These are phyloP conservation scores for Nipponia nippon DNA, from an alignment of 2,113 vertebrate species.

Conservation along the genomic window DNA sequence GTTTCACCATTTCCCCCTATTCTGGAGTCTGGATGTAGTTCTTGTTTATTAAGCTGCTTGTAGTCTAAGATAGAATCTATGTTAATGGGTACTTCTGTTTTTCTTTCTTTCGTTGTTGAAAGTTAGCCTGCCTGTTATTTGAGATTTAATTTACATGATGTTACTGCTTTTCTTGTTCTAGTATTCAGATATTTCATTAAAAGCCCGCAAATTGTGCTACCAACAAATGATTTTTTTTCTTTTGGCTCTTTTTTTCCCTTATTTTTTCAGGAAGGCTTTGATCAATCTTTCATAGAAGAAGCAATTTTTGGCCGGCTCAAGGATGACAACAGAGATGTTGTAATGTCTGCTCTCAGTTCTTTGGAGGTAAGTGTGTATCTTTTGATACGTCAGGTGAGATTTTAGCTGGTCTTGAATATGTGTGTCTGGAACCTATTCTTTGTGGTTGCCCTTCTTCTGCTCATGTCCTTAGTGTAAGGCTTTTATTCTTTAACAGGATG, in stretches of 20 bases:
- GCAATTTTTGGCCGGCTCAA: conserved; percentile 80
- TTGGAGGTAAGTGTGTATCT: conserved; percentile 76
- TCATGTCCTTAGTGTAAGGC: background rate
- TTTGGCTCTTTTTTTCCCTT: background rate
- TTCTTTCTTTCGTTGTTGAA: background rate
- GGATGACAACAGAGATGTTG: conserved; percentile 85
- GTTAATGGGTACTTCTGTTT: background rate
- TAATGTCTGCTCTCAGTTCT: conserved; percentile 76
- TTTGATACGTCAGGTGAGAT: background rate
- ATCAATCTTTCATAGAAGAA: conserved; percentile 84
- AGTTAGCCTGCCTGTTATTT: background rate
- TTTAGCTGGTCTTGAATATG: background rate
- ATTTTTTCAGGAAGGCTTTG: conserved; percentile 78
- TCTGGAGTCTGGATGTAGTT: background rate
- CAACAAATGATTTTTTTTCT: background rate
- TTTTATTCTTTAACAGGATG: background rate
- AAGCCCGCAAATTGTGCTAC: background rate
- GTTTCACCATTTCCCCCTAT: background rate
- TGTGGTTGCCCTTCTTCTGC: background rate
- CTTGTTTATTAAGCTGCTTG: background rate
- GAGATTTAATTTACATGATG: background rate
- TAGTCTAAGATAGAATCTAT: background rate
- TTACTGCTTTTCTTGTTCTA: background rate
- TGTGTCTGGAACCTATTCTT: background rate
- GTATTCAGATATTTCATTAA: background rate